Base-by-base conservation (phyloP, 2,888 invertebrate genomes). In the Polyommatus iphigenia region DNA sequence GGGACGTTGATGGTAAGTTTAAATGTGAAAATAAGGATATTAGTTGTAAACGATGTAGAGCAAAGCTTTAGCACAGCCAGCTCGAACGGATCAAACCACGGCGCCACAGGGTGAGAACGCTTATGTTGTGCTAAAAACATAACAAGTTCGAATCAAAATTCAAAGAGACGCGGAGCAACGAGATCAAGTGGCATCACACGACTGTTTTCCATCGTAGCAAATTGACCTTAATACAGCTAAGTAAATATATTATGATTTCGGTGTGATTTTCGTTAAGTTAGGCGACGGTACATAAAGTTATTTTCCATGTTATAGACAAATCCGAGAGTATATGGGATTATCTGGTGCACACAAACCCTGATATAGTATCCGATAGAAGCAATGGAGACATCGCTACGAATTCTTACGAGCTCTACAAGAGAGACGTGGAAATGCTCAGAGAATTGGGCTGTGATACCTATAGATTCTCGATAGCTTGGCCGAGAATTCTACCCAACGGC, bases 361-460 rank as follows among this genome's bases (percentile, higher is more conserved):
- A 86, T 0, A 20, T 83, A 2, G 72, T 87, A 76, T 76, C 81
- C 0, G 90, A 89, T 78, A 87, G 90, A 0, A 90, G 90, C 2
- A 96, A 95, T 72, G 96, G 96, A 0, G 96, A 97, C 78, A 87
- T 95, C 0, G 96, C 96, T 0, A 94, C 95, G 41, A 95, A 97
- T 87, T 96, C 96, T 0, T 96, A 96, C 84, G 92, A 96, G 84
- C 92, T 94, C 78, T 95, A 95, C 83, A 90, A 93, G 80, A 93
- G 96, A 59, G 95, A 95, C 78, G 91, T 95, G 2, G 87, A 91
- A 78, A 88, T 95, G 85, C 77, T 95, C 5, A 84, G 89, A n/a
- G 89, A 94, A 78, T 82, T 95, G 0, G 94, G 93, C 0, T 92
- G 95, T 0, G 87, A 95, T 78, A 91, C 90, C 82, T 95, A 95